These are phyloP conservation scores for Heliconius himera DNA, from an alignment of 1,140 invertebrate genomes.

Conservation along the genomic window DNA sequence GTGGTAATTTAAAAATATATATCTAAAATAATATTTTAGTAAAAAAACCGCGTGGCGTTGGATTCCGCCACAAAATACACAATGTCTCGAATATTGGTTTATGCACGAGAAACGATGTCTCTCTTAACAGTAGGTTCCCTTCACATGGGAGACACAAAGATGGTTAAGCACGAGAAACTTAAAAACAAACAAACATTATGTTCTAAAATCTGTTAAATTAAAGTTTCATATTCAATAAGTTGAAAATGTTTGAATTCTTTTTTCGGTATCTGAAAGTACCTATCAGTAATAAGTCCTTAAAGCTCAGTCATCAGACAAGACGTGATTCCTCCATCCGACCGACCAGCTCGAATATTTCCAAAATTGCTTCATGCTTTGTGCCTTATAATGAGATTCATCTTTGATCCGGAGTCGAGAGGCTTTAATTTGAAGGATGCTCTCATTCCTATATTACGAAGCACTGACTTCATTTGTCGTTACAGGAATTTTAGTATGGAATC, in stretches of 20 bases:
- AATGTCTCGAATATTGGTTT: too few species aligned
- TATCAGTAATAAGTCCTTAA: background rate
- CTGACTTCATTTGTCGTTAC: slow-evolving; percentile 15
- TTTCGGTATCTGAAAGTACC: background rate
- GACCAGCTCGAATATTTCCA: slow-evolving; percentile 18
- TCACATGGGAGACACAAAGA: too few species aligned
- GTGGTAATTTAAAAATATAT: too few species aligned
- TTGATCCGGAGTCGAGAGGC: slow-evolving; percentile 20
- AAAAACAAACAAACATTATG: too few species aligned
- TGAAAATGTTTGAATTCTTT: background rate
- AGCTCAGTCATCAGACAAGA: background rate
- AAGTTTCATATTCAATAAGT: background rate
- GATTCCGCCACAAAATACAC: too few species aligned
- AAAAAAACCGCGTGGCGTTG: too few species aligned
- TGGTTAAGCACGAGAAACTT: too few species aligned
- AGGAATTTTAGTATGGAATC: slow-evolving; percentile 3
- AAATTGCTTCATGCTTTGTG: slow-evolving; percentile 22
- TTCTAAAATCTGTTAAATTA: background rate
- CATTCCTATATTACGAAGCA: slow-evolving; percentile 24
- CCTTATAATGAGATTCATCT: slow-evolving; percentile 21
- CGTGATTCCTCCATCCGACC: background rate
- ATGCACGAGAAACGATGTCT: too few species aligned
- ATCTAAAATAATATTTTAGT: too few species aligned
- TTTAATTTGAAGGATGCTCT: slow-evolving; percentile 30
- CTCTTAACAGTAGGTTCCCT: too few species aligned